Percentiles rank a stretch among this genome's conserved stretches.
Conservation (phyloP, 1,140 invertebrate species). For the Drosophila carrolli region DNA sequence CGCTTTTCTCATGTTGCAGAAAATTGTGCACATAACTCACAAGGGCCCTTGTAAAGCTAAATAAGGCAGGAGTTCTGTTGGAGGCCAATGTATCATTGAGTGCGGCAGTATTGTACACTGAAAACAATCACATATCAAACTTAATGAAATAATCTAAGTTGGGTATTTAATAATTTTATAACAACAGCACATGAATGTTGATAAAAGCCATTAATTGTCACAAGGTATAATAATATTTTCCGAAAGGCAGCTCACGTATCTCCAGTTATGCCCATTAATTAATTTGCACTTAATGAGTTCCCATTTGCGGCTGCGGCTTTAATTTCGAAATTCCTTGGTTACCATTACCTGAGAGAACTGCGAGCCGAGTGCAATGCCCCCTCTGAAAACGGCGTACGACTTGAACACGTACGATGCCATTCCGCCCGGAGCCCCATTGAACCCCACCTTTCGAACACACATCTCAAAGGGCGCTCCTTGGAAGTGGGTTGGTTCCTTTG, state of each 20-base stretch:
- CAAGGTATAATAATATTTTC: neutral
- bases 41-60: slow-evolving; percentile 31
- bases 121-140: slow-evolving; percentile 2
- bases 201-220: neutral
- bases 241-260: slow-evolving; percentile 1
- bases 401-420: slow-evolving; percentile 69
- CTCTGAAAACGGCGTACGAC: slow-evolving; percentile 48
- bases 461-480: slow-evolving; percentile 32
- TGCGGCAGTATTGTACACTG: slow-evolving; percentile 49
- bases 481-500: slow-evolving; percentile 21
- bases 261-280: slow-evolving; percentile 38
- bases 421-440: slow-evolving; percentile 6
- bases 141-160: neutral
- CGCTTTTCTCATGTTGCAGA: slow-evolving; percentile 40
- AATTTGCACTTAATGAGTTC: slow-evolving; percentile 51
- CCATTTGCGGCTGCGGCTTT: slow-evolving; percentile 40
- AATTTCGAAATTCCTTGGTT: slow-evolving; percentile 63
- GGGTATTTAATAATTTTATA: neutral
- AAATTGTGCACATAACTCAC: slow-evolving; percentile 51
- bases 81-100: slow-evolving; percentile 76
- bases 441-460: slow-evolving; percentile 20
- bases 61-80: slow-evolving; percentile 41
- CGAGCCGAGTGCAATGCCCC: slow-evolving; percentile 69
- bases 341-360: slow-evolving; percentile 41
- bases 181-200: neutral